Base-by-base conservation (phyloP, 2,888 invertebrate species). In the Syritta pipiens region DNA sequence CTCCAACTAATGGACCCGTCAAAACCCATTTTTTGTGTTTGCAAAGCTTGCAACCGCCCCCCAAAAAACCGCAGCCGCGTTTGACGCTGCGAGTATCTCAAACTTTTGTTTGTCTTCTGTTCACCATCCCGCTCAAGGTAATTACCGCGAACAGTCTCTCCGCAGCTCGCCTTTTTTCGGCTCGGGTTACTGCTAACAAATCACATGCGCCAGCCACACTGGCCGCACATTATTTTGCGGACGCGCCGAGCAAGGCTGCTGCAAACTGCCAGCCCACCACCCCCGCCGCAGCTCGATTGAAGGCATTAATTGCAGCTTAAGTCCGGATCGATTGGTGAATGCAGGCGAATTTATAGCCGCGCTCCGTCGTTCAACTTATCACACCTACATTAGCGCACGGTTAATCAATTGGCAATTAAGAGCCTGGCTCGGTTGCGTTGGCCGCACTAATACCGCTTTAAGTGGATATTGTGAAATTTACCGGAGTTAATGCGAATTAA, bases 381-480 rank as follows among this genome's bases (percentile, higher is more conserved):
- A 65, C 77, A 77, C 65, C 77, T 77, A 72, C 72, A 77, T 72
- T 72, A 72, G 65, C 48, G 65, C 44, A 42, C 40, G 46, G 60
- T 74, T 74, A 74, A 79, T 79, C 74, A 79, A 74, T 74, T 68
- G 62, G 35, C 79, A 74, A 79, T 79, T 68, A 79, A 62, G 74
- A 51, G 57, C 17, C 17, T 24, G 57, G 42, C 42, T 69, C 40
- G 55, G 10, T 32, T n/a, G 37, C 22, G 14, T 20, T 32, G 24
- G 48, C 37, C 26, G 32, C 35, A 48, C 62, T 79, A 74, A 79
- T 79, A 30, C 79, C 55, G 60, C 67, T 68, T 79, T 74, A 79
- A 79, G 74, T 68, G 79, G 79, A 74, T 79, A 68, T 74, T 68
- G 74, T 57, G 68, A 79, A 79, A 79, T 79, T 68, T 67, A 77